phyloP scores from a whole-genome alignment of 2,888 invertebrate species.

The Drymonia ruficornis region DNA sequence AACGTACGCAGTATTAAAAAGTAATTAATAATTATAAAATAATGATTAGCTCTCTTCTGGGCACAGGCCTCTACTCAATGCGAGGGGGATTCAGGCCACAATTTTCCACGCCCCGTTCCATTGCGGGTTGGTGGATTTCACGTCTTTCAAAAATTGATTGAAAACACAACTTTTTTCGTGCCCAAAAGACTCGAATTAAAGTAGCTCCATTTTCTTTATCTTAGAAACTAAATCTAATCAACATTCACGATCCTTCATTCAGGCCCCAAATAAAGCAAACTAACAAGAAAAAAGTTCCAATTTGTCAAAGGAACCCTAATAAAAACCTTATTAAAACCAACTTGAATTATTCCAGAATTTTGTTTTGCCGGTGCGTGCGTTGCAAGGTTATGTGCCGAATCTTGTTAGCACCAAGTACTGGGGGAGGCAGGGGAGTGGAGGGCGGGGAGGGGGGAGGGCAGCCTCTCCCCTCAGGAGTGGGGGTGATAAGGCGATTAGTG shows the following conservation, averaged over 20 bases:
- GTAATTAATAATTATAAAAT: too few relatives aligned
- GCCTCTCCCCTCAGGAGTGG: conserved; percentile 6
- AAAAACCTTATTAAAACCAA: conserved; percentile 14
- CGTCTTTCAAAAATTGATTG: too few relatives aligned
- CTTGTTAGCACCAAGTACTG: conserved; percentile 35
- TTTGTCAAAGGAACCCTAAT: conserved; percentile 13
- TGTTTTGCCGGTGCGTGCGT: conserved; percentile 20
- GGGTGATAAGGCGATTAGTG: conserved; percentile 44
- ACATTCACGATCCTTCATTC: conserved; percentile 1
- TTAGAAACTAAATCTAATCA: neutral
- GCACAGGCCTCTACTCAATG: too few relatives aligned
- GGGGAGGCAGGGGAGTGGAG: conserved; percentile 20
- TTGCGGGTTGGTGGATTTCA: too few relatives aligned
- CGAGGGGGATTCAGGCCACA: too few relatives aligned
- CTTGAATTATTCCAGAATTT: conserved; percentile 17
- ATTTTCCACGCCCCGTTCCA: too few relatives aligned
- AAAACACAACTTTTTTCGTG: neutral
- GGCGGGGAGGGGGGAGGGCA: conserved; percentile 4
- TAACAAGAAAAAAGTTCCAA: conserved; percentile 6
- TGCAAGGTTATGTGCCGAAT: conserved; percentile 30
- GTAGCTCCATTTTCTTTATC: neutral
- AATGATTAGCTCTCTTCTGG: too few relatives aligned
- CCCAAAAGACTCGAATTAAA: neutral
- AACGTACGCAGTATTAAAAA: too few relatives aligned
- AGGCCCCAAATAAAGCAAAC: neutral